A percentile compares a stretch with the other conserved stretches of the same genome.
phyloP scores from a whole-genome alignment of 2,888 invertebrate species.

The Lasioglossum malachurum region DNA sequence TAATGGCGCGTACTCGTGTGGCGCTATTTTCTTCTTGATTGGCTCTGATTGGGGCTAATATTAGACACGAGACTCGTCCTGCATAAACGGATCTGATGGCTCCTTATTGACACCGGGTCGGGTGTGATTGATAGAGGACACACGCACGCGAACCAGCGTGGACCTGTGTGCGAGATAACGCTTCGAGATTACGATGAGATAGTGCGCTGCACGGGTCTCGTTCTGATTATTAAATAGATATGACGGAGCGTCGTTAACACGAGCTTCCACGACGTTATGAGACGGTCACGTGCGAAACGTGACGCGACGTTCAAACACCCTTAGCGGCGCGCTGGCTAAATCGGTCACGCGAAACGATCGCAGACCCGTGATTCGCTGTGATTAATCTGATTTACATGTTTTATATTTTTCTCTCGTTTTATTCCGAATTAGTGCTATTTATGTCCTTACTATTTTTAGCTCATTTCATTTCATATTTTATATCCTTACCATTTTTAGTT shows the following conservation, averaged over 20 bases:
- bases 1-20: constrained; percentile 60
- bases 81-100: constrained; percentile 58
- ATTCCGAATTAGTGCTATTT: not conserved
- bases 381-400: not conserved
- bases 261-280: constrained; percentile 14
- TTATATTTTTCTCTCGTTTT: not conserved
- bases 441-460: not conserved
- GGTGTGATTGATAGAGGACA: constrained; percentile 51
- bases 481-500: too few species aligned
- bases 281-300: constrained; percentile 47
- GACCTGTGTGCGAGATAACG: not conserved
- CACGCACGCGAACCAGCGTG: not conserved
- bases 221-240: constrained; percentile 44
- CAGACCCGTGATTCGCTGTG: not conserved
- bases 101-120: constrained; percentile 54
- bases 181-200: not conserved
- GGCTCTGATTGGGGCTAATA: constrained; percentile 75
- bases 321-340: constrained; percentile 16
- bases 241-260: constrained; percentile 8
- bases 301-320: constrained; percentile 15
- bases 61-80: constrained; percentile 58
- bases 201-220: constrained; percentile 32
- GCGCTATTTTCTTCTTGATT: constrained; percentile 72
- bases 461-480: too few species aligned
- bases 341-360: constrained; percentile 14